Percentiles rank a stretch among this genome's conserved stretches.
These are phyloP conservation scores for Helicorthomorpha holstii DNA, from an alignment of 1,140 invertebrate species.

Conservation along the genomic window DNA sequence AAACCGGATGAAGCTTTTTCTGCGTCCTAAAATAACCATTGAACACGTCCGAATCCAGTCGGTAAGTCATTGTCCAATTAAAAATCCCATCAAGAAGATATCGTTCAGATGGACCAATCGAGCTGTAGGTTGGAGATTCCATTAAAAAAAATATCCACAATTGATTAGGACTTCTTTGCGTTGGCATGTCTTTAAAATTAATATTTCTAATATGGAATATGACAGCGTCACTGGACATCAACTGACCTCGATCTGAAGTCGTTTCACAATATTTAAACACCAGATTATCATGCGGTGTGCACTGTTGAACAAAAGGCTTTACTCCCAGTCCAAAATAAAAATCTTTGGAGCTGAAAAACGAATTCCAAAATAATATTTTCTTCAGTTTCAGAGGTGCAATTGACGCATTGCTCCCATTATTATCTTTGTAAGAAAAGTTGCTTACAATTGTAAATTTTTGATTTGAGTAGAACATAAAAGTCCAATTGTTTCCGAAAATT, in stretches of 20 bases:
- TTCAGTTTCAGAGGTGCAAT: too few relatives aligned
- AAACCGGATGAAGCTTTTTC: too few relatives aligned
- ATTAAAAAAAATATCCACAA: conserved; percentile 16
- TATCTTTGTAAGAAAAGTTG: too few relatives aligned
- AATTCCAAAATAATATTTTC: background rate
- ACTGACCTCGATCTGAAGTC: conserved; percentile 12
- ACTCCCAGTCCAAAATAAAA: background rate
- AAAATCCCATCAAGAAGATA: conserved; percentile 23
- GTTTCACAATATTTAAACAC: too few relatives aligned
- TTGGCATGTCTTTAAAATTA: conserved; percentile 10
- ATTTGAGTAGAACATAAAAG: too few relatives aligned
- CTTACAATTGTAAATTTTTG: too few relatives aligned
- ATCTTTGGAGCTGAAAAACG: background rate
- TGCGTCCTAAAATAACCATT: too few relatives aligned
- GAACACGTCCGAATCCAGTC: conserved; percentile 44
- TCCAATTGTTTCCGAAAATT: too few relatives aligned
- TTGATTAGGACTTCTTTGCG: conserved; percentile 8
- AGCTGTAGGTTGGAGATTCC: conserved; percentile 16
- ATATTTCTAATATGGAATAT: conserved; percentile 15
- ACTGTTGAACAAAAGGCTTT: background rate
- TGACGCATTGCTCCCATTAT: too few relatives aligned
- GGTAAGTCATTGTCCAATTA: conserved; percentile 62
- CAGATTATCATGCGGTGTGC: conserved; percentile 13
- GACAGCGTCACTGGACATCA: conserved; percentile 13
- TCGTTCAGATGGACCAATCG: background rate